Percentiles rank a stretch among this genome's conserved stretches.
Conservation (phyloP, 2,113 vertebrate species). For the Pangasianodon gigas region DNA sequence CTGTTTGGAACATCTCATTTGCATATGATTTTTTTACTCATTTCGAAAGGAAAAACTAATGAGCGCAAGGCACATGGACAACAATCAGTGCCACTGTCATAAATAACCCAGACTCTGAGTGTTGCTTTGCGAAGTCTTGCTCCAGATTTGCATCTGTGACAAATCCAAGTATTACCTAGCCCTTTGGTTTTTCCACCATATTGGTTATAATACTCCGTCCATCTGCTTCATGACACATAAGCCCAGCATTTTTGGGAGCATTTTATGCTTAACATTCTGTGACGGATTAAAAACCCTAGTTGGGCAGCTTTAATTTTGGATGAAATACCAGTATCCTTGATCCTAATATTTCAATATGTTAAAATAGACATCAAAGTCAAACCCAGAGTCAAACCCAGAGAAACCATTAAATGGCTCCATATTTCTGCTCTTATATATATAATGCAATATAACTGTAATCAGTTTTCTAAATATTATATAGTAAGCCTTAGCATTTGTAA, state of each 20-base stretch:
- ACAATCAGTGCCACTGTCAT: too few relatives aligned
- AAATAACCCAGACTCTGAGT: too few relatives aligned
- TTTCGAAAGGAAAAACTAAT: not conserved
- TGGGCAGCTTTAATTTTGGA: not conserved
- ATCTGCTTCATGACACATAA: not conserved
- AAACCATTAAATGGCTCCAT: not conserved
- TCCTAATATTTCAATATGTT: not conserved
- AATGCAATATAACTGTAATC: not conserved
- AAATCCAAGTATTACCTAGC: not conserved
- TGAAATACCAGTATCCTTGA: not conserved
- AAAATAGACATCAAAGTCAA: not conserved
- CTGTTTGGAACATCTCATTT: not conserved
- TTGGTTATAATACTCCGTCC: not conserved
- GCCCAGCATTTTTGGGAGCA: not conserved
- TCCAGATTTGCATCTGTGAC: not conserved
- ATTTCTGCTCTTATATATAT: not conserved
- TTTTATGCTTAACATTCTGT: constrained; percentile 3
- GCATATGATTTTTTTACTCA: not conserved
- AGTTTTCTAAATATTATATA: not conserved
- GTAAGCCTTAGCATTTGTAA: not conserved
- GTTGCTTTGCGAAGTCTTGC: not conserved
- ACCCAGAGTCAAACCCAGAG: not conserved
- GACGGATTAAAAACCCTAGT: not conserved
- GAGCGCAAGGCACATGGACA: too few relatives aligned
- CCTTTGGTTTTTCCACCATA: not conserved